Base-by-base conservation (phyloP, 2,113 vertebrate species). In the Cariama cristata region DNA sequence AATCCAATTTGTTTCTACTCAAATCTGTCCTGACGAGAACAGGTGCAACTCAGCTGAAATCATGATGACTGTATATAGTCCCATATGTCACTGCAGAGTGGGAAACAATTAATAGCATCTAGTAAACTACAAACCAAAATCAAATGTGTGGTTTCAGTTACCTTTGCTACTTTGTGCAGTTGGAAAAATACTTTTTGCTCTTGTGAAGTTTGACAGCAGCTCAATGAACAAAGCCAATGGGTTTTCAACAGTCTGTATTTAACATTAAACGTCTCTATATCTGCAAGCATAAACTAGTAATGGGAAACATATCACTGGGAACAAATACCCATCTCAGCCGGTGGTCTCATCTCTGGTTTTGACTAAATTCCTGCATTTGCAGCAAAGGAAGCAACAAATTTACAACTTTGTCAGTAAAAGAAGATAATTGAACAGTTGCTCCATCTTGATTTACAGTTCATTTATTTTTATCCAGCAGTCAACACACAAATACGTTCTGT, bases 21-120 rank as follows among this genome's bases (percentile, higher is more conserved):
- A 79, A 20, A 90, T 91, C 69, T 75, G 33, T 75, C 62, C 62
- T 77, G 45, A 79, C 1, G 15, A 79, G 72, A 95, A 88, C 81
- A 97, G 82, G 87, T 95, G 74, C n/a, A 21, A 83, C 53, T 93
- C 91, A 95, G 83, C 66, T 95, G 84, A 94, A 90, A 58, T 56
- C 2, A 1, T 7, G 73, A 71, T 76, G 89, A 89, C 64, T 50
- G 20, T 93, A 5, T n/a, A 56, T 22, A 76, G 38, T 88, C 71
- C 90, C n/a, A 15, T 68, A 88, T 92, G 81, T 88, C 82, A 88
- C n/a, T 59, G 58, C n/a, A 66, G 59, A 83, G 28, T 45, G 40
- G 35, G 27, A 44, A 64, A 76, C 68, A 74, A 45, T 8, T 26
- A 81, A 64, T 12, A 88, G 17, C 10, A 24, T 42, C 66, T 76